Percentiles rank a stretch among this genome's conserved stretches.
These are phyloP conservation scores for Deilephila elpenor DNA, from an alignment of 2,888 invertebrate species.

Conservation along the genomic window DNA sequence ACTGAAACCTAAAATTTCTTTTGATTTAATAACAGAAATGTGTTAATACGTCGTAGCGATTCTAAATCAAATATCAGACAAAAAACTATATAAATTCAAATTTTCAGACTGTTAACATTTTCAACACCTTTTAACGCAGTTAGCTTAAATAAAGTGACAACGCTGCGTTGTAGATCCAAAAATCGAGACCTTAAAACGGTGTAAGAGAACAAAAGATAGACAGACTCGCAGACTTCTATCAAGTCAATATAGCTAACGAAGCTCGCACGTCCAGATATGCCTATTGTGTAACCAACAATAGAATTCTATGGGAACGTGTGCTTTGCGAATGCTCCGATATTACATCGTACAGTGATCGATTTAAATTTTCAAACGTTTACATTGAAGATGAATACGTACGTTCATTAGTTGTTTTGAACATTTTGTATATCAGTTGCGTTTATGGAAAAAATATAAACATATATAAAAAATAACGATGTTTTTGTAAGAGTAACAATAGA, in stretches of 20 bases:
- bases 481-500: too few species aligned
- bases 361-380: neutral
- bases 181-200: neutral
- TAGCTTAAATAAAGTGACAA: neutral
- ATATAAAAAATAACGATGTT: too few species aligned
- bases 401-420: too few species aligned
- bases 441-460: too few species aligned
- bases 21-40: too few species aligned
- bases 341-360: neutral
- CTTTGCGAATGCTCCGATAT: conserved; percentile 8
- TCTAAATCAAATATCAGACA: too few species aligned
- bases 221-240: conserved; percentile 20
- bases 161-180: neutral
- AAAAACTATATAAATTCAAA: too few species aligned
- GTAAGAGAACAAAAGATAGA: neutral
- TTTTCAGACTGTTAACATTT: too few species aligned
- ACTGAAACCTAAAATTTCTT: too few species aligned
- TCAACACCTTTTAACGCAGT: neutral
- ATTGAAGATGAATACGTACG: too few species aligned
- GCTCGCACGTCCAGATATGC: conserved; percentile 37
- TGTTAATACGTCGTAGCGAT: too few species aligned
- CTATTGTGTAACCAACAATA: conserved; percentile 43
- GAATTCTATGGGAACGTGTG: conserved; percentile 42
- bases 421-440: too few species aligned
- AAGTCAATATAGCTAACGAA: conserved; percentile 23